Conservation (phyloP, 2,888 invertebrate species). For the Heterodera filipjevi region DNA sequence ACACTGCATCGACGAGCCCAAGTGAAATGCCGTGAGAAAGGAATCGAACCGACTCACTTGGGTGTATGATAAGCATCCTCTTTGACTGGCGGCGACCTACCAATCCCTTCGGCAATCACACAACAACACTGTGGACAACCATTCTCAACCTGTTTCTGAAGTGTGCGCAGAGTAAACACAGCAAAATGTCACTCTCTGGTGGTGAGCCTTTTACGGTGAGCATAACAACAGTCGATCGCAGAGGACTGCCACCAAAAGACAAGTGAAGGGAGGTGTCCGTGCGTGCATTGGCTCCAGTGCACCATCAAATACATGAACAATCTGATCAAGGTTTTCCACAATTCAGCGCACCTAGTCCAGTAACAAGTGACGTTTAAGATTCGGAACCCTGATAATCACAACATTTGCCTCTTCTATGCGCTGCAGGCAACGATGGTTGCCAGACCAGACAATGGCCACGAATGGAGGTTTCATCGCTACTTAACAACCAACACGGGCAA, state of each 20-base stretch:
- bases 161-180: not conserved
- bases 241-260: not conserved
- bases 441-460: not conserved
- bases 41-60: not conserved
- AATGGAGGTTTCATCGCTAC: not conserved
- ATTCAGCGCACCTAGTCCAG: no score
- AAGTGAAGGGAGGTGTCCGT: not conserved
- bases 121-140: not conserved
- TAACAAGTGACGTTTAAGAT: not conserved
- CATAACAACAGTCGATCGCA: not conserved
- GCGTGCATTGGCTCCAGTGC: not conserved
- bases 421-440: not conserved
- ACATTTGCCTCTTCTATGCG: not conserved
- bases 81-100: not conserved
- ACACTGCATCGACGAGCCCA: not conserved
- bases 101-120: not conserved
- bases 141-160: not conserved
- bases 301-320: not conserved
- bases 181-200: conserved; percentile 1
- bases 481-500: not conserved
- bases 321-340: not conserved
- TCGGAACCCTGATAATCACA: not conserved
- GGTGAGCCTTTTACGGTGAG: not conserved
- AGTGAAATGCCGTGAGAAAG: not conserved
- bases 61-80: not conserved